Percentiles rank a stretch among this genome's conserved stretches.
phyloP scores from a whole-genome alignment of 2,888 invertebrate species.

The Brachyopa scutellaris region DNA sequence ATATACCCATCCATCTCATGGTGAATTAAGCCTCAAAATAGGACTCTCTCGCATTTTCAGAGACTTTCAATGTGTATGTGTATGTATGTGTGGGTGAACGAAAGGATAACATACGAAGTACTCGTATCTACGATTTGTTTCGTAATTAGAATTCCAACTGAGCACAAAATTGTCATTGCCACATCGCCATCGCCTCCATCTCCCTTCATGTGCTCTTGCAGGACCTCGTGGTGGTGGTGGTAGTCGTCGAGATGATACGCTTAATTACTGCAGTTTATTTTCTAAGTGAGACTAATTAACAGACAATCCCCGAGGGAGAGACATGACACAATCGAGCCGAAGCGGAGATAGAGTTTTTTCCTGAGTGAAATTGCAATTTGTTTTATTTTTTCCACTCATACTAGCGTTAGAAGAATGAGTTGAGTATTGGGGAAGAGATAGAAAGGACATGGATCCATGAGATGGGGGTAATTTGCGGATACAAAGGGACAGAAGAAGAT shows the following conservation, averaged over 20 bases:
- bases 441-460: slow-evolving; percentile 18
- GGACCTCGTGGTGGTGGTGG: slow-evolving; percentile 61
- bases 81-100: slow-evolving; percentile 71
- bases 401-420: not conserved
- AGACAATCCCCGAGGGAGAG: slow-evolving; percentile 76
- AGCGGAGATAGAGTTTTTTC: slow-evolving; percentile 27
- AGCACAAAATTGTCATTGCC: slow-evolving; percentile 76
- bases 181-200: slow-evolving; percentile 7
- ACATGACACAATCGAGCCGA: slow-evolving; percentile 61
- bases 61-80: slow-evolving; percentile 10
- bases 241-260: slow-evolving; percentile 75
- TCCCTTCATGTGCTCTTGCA: slow-evolving; percentile 47
- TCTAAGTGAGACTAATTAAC: slow-evolving; percentile 82
- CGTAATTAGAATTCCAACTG: slow-evolving; percentile 81
- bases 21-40: slow-evolving; percentile 7
- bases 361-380: slow-evolving; percentile 10
- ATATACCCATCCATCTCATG: slow-evolving; percentile 19
- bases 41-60: slow-evolving; percentile 10
- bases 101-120: slow-evolving; percentile 66
- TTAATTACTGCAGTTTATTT: slow-evolving; percentile 82
- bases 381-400: not conserved
- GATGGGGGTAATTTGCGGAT: slow-evolving; percentile 66
- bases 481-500: slow-evolving; percentile 53
- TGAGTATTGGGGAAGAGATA: not conserved
- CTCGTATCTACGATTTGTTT: slow-evolving; percentile 79